Evolutionary conservation across 2,113 vertebrate species (phyloP).

Genomic region (Stictonetta naevosa): DNA sequence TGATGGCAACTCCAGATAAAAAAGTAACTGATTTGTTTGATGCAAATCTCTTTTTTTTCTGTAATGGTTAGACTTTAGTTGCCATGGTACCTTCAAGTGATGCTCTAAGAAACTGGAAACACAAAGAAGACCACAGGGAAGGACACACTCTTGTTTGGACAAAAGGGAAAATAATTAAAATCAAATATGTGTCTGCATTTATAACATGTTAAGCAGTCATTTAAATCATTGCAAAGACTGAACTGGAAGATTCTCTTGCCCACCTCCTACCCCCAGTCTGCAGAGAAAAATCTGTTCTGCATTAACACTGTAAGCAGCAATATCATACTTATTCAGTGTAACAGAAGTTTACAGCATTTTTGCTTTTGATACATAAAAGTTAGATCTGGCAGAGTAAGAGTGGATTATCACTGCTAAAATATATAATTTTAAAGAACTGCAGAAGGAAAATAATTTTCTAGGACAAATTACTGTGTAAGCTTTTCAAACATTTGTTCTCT

Average conservation of each 20-base stretch:
- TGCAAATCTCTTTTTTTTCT: neutral
- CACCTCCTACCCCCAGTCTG: rapidly evolving
- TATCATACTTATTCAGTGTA: neutral
- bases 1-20: neutral
- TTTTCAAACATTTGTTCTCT: neutral
- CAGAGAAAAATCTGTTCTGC: neutral
- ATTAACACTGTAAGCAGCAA: neutral
- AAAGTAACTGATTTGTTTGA: neutral
- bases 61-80: neutral
- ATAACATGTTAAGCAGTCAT: neutral
- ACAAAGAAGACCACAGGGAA: neutral
- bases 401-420: neutral
- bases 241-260: neutral
- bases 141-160: rapidly evolving
- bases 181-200: neutral
- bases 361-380: neutral
- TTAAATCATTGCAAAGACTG: neutral
- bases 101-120: neutral
- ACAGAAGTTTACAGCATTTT: rapidly evolving
- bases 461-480: neutral
- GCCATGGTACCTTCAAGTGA: neutral
- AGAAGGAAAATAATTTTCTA: neutral
- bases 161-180: neutral
- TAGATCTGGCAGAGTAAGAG: neutral
- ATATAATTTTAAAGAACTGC: neutral